Percentiles rank a stretch among this genome's conserved stretches.
Evolutionary conservation across 2,113 vertebrate genomes (phyloP).

Genomic region (Ceyx margarethae): DNA sequence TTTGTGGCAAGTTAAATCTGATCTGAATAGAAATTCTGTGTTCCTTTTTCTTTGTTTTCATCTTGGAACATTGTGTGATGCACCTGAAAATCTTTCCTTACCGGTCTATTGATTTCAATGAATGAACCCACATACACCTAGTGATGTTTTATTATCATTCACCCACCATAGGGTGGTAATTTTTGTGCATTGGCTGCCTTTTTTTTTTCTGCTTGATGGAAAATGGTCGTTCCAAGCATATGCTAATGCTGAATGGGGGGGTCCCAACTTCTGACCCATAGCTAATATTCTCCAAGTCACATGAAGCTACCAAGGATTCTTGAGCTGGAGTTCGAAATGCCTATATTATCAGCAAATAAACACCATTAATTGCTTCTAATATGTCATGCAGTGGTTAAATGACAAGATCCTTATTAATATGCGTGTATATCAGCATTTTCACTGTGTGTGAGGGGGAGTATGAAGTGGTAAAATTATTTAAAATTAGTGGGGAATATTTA

Average conservation of each 20-base stretch:
- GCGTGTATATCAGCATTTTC: conserved; percentile 25
- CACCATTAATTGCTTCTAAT: conserved; percentile 56
- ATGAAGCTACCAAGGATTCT: conserved; percentile 54
- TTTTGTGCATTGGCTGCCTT: conserved; percentile 17
- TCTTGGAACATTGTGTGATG: background rate
- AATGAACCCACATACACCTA: conserved; percentile 1
- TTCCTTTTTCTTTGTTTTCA: background rate
- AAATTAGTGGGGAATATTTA: conserved; percentile 68
- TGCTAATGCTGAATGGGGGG: conserved; percentile 45
- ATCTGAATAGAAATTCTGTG: background rate
- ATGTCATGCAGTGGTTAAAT: conserved; percentile 30
- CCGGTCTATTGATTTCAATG: background rate
- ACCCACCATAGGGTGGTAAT: background rate
- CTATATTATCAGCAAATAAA: conserved; percentile 66
- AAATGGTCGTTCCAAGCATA: conserved; percentile 30
- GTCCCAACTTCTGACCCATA: conserved; percentile 68
- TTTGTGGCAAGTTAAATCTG: background rate
- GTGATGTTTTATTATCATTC: conserved; percentile 22
- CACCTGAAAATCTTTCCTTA: background rate
- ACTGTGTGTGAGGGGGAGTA: conserved; percentile 18
- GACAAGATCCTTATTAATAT: conserved; percentile 50
- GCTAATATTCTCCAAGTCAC: conserved; percentile 66
- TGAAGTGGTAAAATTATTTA: conserved; percentile 53
- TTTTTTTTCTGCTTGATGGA: conserved; percentile 49
- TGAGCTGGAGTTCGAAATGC: conserved; percentile 50